Conservation (phyloP, 2,113 vertebrate species). For the Brachionichthys hirsutus region DNA sequence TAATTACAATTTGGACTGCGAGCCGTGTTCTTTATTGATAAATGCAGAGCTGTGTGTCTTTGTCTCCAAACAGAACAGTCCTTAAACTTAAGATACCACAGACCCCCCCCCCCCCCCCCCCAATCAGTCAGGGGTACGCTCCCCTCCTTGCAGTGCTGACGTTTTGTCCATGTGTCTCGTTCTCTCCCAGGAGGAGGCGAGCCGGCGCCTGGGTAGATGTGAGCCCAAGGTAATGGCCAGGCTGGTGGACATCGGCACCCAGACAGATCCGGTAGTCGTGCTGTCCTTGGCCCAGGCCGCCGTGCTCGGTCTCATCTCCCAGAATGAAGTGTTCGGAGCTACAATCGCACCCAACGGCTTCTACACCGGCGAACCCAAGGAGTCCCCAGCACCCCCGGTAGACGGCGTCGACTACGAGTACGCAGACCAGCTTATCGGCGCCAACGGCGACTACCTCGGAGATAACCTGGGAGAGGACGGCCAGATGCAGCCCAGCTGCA, state of each 20-base stretch:
- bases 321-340: constrained; percentile 94
- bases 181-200: constrained; percentile 76
- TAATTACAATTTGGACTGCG: too few relatives aligned
- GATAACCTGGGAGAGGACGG: constrained; percentile 76
- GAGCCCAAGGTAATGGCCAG: constrained; percentile 86
- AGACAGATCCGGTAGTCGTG: constrained; percentile 96
- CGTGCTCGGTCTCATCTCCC: constrained; percentile 90
- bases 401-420: constrained; percentile 79
- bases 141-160: constrained; percentile 7
- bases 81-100: too few relatives aligned
- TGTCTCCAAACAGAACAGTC: too few relatives aligned
- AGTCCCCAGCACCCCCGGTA: constrained; percentile 73
- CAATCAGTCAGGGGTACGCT: background rate
- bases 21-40: background rate
- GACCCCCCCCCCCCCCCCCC: too few relatives aligned
- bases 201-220: constrained; percentile 78
- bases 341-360: constrained; percentile 88
- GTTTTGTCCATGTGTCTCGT: constrained; percentile 24
- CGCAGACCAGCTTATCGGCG: constrained; percentile 80
- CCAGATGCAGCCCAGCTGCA: constrained; percentile 78
- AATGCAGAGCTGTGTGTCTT: background rate
- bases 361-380: constrained; percentile 84
- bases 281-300: constrained; percentile 95
- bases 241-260: constrained; percentile 91
- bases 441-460: constrained; percentile 80